Base-by-base conservation (phyloP, 1,140 invertebrate genomes). In the Cataglyphis hispanica region DNA sequence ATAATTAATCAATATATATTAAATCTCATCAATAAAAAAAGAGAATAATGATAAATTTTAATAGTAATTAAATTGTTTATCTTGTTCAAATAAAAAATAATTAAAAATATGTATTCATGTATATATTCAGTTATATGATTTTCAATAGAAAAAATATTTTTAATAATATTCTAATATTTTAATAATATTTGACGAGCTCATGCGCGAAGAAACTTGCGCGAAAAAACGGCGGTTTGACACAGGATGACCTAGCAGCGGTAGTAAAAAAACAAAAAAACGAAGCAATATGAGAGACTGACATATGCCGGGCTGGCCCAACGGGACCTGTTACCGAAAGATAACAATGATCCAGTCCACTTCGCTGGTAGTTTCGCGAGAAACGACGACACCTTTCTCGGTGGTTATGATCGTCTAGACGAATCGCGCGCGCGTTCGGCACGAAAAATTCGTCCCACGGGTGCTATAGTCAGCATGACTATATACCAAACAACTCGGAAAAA, bases 301-400 rank as follows among this genome's bases (percentile, higher is more conserved):
- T 66, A 83, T 27, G 58, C 40, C 37, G 22, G 1, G 58, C 37
- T 25, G 25, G 27, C 56, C 74, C 88, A 43, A 5, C 8, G 86
- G 70, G 81, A 83, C 86, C 70, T 86, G 86, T 90, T 89, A 87
- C 27, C 64, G 40, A 66, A 77, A 86, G 88, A 90, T 90, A 90
- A 86, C 88, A 75, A 90, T 85, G 86, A 89, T 75, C 58, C 77
- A 27, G 19, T 50, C 53, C 43, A 19, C 46, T 70, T 81, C 50
- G 46, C 22, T 7, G 69, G 46, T 76, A 46, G 87, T 87, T 88
- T 75, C 69, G 70, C 72, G 56, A 22, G 72, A 85, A 69, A 80
- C 72, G 83, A 63, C 67, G 56, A 37, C 40, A 66, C 66, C 64
- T 84, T 76, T 75, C 19, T 58, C 34, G 64, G 61, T 64, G 77